Evolutionary conservation across 2,888 invertebrate species (phyloP), one percentile per base, ranked within the genome.

Genomic region (Pachycephus smyrnensis): DNA sequence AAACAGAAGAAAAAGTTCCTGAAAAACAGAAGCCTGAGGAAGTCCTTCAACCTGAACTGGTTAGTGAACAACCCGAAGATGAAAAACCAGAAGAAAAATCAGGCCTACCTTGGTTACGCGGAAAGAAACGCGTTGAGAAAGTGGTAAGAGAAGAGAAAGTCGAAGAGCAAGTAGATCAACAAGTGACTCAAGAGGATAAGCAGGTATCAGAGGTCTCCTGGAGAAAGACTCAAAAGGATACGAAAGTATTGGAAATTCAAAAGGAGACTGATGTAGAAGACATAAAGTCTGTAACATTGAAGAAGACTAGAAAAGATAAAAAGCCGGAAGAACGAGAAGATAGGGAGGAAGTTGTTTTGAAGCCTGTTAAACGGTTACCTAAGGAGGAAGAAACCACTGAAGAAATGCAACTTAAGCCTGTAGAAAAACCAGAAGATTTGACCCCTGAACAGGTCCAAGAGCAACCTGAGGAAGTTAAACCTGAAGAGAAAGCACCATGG

Each of bases 371-470:
- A 82, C 80, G 80, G 15, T 69, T 78, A 40, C 81, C 87, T 81
- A 77, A 89, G 85, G 90, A 92, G 75, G 91, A 92, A 82, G 91
- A 92, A 81, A 55, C 35, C 0, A 86, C 90, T 0, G 92, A 92
- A 84, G 93, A 93, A 78, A 84, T 86, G 69, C 82, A 80, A 69
- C 80, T 88, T 2, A 88, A 89, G 77, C 88, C 89, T 31, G 82
- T 86, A 0, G 84, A 84, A 76, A 86, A 85, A 95, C 71, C 75
- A 55, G 76, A 84, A 76, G 82, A 23, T 12, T 30, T 69, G 77
- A 37, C 76, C 80, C 15, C 75, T 86, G 91, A 91, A 77, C 88
- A 84, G 80, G 83, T 92, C 74, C 91, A 91, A 12, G 79, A 88
- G 76, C 86, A 89, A 55, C 87, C 90, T 76, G 88, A 90, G 77